A percentile compares a stretch with the other conserved stretches of the same genome.
phyloP scores from a whole-genome alignment of 1,140 invertebrate genomes.

The Zelostemma sp. region DNA sequence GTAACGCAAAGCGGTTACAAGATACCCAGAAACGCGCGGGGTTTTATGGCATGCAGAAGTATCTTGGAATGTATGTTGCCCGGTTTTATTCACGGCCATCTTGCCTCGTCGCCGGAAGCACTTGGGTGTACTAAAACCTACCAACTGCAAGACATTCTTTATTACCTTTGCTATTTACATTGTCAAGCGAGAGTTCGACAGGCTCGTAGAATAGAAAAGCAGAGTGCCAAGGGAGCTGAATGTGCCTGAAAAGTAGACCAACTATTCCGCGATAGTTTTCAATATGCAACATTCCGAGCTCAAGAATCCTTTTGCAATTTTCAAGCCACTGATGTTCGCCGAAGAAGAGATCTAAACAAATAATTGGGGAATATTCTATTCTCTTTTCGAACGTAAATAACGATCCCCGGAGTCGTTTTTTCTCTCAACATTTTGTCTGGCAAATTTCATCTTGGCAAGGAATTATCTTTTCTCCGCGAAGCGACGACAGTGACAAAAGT shows the following conservation, averaged over 20 bases:
- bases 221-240: conserved; percentile 21
- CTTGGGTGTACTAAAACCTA: conserved; percentile 34
- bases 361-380: too few species aligned
- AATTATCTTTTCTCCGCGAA: neutral
- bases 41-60: conserved; percentile 36
- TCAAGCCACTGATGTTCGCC: neutral
- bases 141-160: conserved; percentile 37
- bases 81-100: conserved; percentile 36
- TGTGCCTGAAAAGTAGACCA: conserved; percentile 11
- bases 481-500: neutral
- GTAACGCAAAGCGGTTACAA: conserved; percentile 27
- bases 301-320: neutral
- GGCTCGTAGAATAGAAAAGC: conserved; percentile 32
- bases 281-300: neutral
- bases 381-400: too few species aligned
- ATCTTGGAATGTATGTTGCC: conserved; percentile 28
- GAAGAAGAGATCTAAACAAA: too few species aligned
- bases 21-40: conserved; percentile 35
- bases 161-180: conserved; percentile 40
- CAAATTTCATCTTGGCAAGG: neutral
- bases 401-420: too few species aligned
- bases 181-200: conserved; percentile 31
- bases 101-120: conserved; percentile 21
- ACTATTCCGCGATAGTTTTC: too few species aligned
- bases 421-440: too few species aligned